Percentiles rank a stretch among this genome's conserved stretches.
Conservation (phyloP, 2,888 invertebrate genomes). For the Caenorhabditis panamensis region DNA sequence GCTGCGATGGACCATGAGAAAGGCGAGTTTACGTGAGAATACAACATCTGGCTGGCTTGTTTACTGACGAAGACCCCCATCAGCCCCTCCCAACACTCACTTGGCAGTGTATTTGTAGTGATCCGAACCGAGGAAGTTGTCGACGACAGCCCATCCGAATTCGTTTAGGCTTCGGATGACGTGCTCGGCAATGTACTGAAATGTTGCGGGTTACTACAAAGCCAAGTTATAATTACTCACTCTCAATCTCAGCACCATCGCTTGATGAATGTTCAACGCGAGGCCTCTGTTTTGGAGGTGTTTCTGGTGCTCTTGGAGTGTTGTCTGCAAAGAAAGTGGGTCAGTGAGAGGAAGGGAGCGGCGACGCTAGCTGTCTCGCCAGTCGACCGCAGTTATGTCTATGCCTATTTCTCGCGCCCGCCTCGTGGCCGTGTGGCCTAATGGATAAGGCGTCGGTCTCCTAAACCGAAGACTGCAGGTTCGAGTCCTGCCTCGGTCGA, state of each 20-base stretch:
- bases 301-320: slow-evolving; percentile 70
- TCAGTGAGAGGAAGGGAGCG: no score
- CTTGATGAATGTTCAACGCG: slow-evolving; percentile 71
- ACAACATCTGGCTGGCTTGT: slow-evolving; percentile 43
- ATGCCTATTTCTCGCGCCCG: not conserved
- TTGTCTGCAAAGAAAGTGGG: slow-evolving; percentile 60
- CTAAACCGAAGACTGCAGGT: slow-evolving; percentile 78
- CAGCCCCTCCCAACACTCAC: slow-evolving; percentile 57
- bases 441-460: slow-evolving; percentile 80
- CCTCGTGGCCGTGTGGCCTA: slow-evolving; percentile 59
- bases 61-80: slow-evolving; percentile 27
- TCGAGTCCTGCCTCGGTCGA: slow-evolving; percentile 72
- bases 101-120: slow-evolving; percentile 71
- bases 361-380: not conserved
- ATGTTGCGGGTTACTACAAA: slow-evolving; percentile 5
- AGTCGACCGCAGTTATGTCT: not conserved
- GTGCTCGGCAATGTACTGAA: slow-evolving; percentile 78
- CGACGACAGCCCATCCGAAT: slow-evolving; percentile 80
- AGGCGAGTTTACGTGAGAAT: slow-evolving; percentile 54
- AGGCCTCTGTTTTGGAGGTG: slow-evolving; percentile 46
- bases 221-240: no score
- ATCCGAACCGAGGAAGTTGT: slow-evolving; percentile 78
- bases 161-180: slow-evolving; percentile 76
- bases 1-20: slow-evolving; percentile 56
- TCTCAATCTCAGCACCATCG: slow-evolving; percentile 69